These are phyloP conservation scores for Stigmatopora argus DNA, from an alignment of 2,113 vertebrate genomes.

Conservation along the genomic window DNA sequence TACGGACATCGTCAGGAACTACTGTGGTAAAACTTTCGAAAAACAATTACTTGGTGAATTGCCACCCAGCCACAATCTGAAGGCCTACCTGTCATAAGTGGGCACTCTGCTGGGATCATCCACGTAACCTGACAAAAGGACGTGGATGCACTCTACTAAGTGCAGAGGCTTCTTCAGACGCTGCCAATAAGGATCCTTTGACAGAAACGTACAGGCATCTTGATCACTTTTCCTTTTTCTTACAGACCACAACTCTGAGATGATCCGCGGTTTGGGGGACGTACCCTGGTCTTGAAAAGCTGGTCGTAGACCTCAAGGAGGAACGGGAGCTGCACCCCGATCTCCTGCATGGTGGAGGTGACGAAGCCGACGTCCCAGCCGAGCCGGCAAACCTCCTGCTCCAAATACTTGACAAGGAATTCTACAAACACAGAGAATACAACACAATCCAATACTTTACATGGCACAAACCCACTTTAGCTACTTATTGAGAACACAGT, in stretches of 20 bases:
- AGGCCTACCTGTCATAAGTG: conserved; percentile 76
- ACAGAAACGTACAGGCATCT: neutral
- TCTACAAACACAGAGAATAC: conserved; percentile 65
- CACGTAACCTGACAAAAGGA: conserved; percentile 85
- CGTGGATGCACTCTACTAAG: conserved; percentile 88
- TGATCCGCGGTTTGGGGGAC: neutral
- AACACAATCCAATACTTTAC: too few relatives aligned
- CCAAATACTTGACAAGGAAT: conserved; percentile 88
- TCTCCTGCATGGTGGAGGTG: conserved; percentile 89
- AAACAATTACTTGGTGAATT: neutral
- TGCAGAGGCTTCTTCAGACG: conserved; percentile 89
- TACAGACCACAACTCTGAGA: neutral
- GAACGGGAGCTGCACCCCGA: conserved; percentile 81
- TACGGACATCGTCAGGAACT: neutral
- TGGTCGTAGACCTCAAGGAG: conserved; percentile 94
- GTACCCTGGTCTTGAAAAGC: conserved; percentile 88
- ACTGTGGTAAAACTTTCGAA: neutral
- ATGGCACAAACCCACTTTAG: neutral
- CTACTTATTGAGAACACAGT: neutral
- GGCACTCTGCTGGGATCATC: conserved; percentile 83
- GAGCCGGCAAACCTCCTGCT: conserved; percentile 87
- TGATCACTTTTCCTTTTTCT: neutral
- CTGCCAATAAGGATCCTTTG: conserved; percentile 91
- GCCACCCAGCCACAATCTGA: neutral
- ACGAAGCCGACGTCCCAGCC: conserved; percentile 93